Percentiles rank a stretch among this genome's conserved stretches.
phyloP scores from a whole-genome alignment of 2,888 invertebrate species.

The Mythimna vitellina region DNA sequence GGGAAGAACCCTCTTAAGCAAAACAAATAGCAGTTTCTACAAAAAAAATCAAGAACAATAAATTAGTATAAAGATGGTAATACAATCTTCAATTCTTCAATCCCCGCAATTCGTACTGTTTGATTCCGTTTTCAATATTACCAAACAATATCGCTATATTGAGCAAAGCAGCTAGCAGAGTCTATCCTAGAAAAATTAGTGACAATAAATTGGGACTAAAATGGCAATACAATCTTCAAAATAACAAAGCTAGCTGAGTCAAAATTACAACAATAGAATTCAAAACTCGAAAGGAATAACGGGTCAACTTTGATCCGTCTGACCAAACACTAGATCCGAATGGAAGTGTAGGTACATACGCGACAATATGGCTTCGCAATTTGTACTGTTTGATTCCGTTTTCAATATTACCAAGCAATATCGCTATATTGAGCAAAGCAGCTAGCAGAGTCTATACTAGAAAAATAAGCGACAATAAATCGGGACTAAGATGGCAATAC shows the following conservation, averaged over 20 bases:
- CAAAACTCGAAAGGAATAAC: slow-evolving; percentile 3
- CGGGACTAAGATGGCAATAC: too few species aligned
- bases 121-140: slow-evolving; percentile 77
- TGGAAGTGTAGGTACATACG: slow-evolving; percentile 28
- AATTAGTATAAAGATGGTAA: too few species aligned
- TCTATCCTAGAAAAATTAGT: too few species aligned
- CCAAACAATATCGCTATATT: slow-evolving; percentile 84
- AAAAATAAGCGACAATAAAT: too few species aligned
- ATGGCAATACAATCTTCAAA: too few species aligned
- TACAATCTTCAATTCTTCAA: too few species aligned
- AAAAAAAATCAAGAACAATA: too few species aligned
- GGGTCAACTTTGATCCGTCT: slow-evolving; percentile 32
- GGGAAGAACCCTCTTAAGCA: too few species aligned
- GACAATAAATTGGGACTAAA: too few species aligned
- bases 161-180: slow-evolving; percentile 51
- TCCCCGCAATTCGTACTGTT: slow-evolving; percentile 65
- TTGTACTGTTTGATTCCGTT: slow-evolving; percentile 70
- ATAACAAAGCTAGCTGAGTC: not conserved
- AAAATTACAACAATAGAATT: not conserved
- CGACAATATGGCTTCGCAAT: slow-evolving; percentile 60
- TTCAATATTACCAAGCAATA: slow-evolving; percentile 83
- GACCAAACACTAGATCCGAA: slow-evolving; percentile 43
- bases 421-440: slow-evolving; percentile 77
- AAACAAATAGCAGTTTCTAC: too few species aligned
- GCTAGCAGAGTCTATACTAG: too few species aligned